Evolutionary conservation across 2,888 invertebrate species (phyloP), one percentile per base, ranked within the genome.

Genomic region (Clusia tigrina): DNA sequence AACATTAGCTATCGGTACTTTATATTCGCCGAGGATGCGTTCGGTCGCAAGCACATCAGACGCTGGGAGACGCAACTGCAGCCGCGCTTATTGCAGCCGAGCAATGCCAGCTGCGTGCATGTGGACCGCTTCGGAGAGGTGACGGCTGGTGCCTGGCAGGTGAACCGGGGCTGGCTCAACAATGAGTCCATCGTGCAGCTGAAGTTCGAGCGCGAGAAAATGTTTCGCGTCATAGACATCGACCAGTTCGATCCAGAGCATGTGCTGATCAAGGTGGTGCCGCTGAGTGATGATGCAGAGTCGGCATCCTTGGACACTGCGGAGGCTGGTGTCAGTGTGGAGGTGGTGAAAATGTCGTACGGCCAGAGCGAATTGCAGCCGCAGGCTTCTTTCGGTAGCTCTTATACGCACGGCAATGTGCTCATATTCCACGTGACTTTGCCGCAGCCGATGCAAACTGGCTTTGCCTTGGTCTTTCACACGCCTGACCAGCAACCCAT

Each of bases 101-200:
- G 73, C 52, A 15, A 60, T n/a, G 71, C 67, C 25, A 54, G 69
- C 48, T 69, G 69, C 56, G 67, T 42, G 2, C 69, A 66, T 3
- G 22, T 24, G 25, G 75, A 75, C 53, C 62, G 69, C 1, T 75
- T 75, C 51, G 74, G 74, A 0, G 54, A 76, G 10, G 58, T 62
- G 10, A 61, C 60, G 1, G 55, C 38, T 0, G 54, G 61, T 2
- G 69, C 73, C 23, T 54, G 64, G 15, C 76, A 79, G 69, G 83
- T 93, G n/a, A 90, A 90, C 75, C 87, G 89, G 70, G 95, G 95
- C n/a, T 96, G 95, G 95, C 85, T 95, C 20, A 81, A 76, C 15
- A 93, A 91, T 46, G 93, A 94, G 80, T 71, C 70, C 9, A 87
- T 92, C 59, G 85, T 96, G 53, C 95, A 95, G 81, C 87, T 96